Percentiles rank a stretch among this genome's conserved stretches.
Conservation (phyloP, 2,113 vertebrate genomes). For the Oplegnathus fasciatus region DNA sequence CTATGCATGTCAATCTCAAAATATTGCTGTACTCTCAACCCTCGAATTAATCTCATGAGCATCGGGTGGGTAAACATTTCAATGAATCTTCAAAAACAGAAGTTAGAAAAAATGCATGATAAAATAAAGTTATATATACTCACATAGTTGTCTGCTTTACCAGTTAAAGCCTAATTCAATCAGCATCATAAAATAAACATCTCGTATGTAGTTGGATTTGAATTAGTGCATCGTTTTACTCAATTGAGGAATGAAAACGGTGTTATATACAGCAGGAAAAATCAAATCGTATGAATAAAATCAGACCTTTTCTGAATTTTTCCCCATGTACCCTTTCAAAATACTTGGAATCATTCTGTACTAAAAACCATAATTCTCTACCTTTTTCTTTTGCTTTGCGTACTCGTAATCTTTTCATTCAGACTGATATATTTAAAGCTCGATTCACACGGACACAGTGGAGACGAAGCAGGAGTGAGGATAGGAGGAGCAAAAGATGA, state of each 20-base stretch:
- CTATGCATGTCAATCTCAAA: conserved; percentile 27
- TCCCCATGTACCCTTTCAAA: not conserved
- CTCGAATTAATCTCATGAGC: conserved; percentile 41
- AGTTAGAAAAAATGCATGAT: conserved; percentile 17
- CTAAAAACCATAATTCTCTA: not conserved
- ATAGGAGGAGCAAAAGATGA: conserved; percentile 30
- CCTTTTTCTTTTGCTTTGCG: not conserved
- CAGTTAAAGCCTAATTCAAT: conserved; percentile 20
- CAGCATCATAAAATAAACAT: conserved; percentile 35
- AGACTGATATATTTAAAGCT: conserved; percentile 26
- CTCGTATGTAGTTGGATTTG: not conserved
- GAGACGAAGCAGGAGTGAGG: conserved; percentile 27
- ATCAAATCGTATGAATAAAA: not conserved
- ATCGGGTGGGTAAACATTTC: not conserved
- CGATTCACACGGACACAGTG: conserved; percentile 9
- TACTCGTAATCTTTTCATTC: conserved; percentile 11
- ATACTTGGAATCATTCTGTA: conserved; percentile 6
- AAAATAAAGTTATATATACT: conserved; percentile 12
- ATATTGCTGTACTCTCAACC: conserved; percentile 23
- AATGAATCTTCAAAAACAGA: conserved; percentile 6
- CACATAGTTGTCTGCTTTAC: not conserved
- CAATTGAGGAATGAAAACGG: conserved; percentile 53
- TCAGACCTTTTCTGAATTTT: not conserved
- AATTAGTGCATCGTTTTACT: conserved; percentile 23
- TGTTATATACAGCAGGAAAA: conserved; percentile 11